Conservation (phyloP, 2,113 vertebrate genomes). For the Siniperca chuatsi region DNA sequence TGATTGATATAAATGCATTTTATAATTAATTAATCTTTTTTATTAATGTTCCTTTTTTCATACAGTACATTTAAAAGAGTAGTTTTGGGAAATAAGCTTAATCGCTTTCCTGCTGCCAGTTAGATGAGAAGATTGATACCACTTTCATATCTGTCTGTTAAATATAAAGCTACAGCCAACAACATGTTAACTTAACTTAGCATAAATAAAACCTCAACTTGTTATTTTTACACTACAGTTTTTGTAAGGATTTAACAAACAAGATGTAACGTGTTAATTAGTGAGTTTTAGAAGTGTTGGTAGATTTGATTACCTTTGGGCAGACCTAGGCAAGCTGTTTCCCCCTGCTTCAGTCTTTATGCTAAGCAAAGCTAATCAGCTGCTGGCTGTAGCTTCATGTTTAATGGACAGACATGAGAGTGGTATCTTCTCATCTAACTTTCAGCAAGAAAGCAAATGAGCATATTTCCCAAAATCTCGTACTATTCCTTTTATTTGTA, state of each 20-base stretch:
- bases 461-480: not conserved
- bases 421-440: not conserved
- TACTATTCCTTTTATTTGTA: not conserved
- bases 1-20: constrained; percentile 13
- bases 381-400: constrained; percentile 5
- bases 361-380: not conserved
- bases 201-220: not conserved
- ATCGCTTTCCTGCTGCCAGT: not conserved
- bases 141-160: not conserved
- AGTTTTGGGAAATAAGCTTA: not conserved
- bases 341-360: not conserved
- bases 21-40: not conserved
- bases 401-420: not conserved
- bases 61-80: not conserved
- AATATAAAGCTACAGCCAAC: not conserved
- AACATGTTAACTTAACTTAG: not conserved
- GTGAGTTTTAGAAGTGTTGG: not conserved
- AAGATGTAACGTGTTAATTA: not conserved
- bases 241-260: not conserved
- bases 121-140: not conserved
- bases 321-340: not conserved
- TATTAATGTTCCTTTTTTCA: not conserved
- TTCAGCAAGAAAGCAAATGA: not conserved
- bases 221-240: not conserved
- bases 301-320: not conserved